A percentile compares a stretch with the other conserved stretches of the same genome.
Evolutionary conservation across 2,888 invertebrate genomes (phyloP).

Genomic region (Drosophila merina): DNA sequence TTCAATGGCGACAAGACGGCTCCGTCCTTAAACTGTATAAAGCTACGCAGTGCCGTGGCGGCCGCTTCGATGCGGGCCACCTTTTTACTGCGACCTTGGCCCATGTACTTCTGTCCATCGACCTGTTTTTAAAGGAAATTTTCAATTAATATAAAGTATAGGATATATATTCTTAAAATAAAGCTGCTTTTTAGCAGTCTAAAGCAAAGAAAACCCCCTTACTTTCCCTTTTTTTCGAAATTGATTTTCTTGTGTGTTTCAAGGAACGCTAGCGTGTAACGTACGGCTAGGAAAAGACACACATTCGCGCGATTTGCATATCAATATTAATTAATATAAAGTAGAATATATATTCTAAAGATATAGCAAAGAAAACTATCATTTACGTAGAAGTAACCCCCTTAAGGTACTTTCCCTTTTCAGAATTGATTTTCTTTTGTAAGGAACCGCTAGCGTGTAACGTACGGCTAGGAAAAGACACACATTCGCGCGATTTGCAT

Average conservation of each 20-base stretch:
- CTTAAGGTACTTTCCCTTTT: not conserved
- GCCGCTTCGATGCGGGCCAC: constrained; percentile 86
- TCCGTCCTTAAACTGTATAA: constrained; percentile 86
- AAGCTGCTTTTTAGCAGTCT: not conserved
- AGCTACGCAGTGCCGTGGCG: constrained; percentile 85
- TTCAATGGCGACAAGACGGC: constrained; percentile 82
- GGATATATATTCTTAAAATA: too few species aligned
- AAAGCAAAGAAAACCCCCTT: not conserved
- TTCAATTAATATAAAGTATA: not conserved
- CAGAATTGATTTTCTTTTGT: not conserved
- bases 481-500: constrained; percentile 1
- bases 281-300: too few species aligned
- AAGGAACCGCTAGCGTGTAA: not conserved
- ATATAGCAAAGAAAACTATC: too few species aligned
- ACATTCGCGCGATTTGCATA: too few species aligned
- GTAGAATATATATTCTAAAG: too few species aligned
- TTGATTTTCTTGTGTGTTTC: too few species aligned
- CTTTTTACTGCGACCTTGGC: constrained; percentile 86
- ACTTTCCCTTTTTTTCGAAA: too few species aligned
- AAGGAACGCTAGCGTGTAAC: too few species aligned
- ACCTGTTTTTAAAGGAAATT: constrained; percentile 73
- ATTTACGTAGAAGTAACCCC: too few species aligned
- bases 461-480: not conserved
- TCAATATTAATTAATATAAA: too few species aligned
- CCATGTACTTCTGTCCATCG: constrained; percentile 86